Evolutionary conservation across 2,888 invertebrate genomes (phyloP).

Genomic region (Scaptomyza tumidula): DNA sequence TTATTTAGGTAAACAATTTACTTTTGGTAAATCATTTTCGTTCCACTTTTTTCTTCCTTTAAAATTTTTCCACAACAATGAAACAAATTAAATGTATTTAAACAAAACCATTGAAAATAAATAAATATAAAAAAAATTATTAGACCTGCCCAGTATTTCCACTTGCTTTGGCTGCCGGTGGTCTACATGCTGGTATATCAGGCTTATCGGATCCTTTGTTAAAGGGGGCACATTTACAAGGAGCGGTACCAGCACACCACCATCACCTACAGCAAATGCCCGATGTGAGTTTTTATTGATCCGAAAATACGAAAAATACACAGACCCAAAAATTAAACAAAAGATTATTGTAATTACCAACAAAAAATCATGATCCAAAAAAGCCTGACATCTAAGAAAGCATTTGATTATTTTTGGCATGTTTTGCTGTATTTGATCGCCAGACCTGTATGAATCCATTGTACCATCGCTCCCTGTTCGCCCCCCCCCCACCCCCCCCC

Average conservation of each 20-base stretch:
- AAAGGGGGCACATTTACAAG: slow-evolving; percentile 85
- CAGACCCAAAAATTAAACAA: slow-evolving; percentile 17
- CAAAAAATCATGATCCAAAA: slow-evolving; percentile 37
- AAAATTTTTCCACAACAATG: slow-evolving; percentile 40
- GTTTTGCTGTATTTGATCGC: slow-evolving; percentile 48
- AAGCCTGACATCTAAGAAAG: slow-evolving; percentile 38
- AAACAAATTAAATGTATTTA: slow-evolving; percentile 18
- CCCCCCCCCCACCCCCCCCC: slow-evolving; percentile 1
- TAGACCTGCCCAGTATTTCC: slow-evolving; percentile 85
- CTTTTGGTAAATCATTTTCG: slow-evolving; percentile 73
- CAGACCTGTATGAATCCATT: slow-evolving; percentile 24
- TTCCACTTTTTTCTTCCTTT: slow-evolving; percentile 71
- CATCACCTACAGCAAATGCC: slow-evolving; percentile 85
- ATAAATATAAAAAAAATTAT: slow-evolving; percentile 32
- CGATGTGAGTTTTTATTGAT: slow-evolving; percentile 85
- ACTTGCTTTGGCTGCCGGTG: slow-evolving; percentile 85
- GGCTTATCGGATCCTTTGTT: slow-evolving; percentile 85
- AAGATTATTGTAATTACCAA: slow-evolving; percentile 13
- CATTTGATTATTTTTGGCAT: slow-evolving; percentile 53
- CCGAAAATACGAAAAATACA: slow-evolving; percentile 31
- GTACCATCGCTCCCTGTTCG: slow-evolving; percentile 7
- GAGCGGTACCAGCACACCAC: slow-evolving; percentile 85
- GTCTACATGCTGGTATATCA: slow-evolving; percentile 85
- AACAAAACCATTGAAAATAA: slow-evolving; percentile 24
- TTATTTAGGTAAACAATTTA: slow-evolving; percentile 55